These are phyloP conservation scores for Poecilia latipinna DNA, from an alignment of 2,113 vertebrate genomes.

Conservation along the genomic window DNA sequence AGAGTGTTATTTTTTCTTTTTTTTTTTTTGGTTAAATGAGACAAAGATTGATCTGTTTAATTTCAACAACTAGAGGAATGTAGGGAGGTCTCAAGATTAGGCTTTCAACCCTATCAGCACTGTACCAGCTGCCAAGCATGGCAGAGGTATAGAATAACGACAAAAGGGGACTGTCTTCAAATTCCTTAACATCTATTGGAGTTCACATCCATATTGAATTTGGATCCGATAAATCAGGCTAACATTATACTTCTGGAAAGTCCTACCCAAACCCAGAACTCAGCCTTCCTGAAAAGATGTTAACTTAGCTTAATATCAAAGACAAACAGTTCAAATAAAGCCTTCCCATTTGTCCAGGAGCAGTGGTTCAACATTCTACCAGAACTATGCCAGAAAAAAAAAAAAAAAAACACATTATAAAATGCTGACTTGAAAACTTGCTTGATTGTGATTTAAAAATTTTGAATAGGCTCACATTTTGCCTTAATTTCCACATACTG, in stretches of 20 bases:
- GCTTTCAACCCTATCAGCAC: no score
- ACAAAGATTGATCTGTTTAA: no score
- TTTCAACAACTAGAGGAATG: no score
- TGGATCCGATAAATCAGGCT: not conserved
- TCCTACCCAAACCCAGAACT: not conserved
- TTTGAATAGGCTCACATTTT: not conserved
- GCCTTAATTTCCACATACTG: not conserved
- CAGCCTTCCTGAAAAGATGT: not conserved
- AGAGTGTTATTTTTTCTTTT: no score
- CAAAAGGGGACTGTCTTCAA: not conserved
- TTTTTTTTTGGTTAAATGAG: no score
- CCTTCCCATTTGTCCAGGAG: not conserved
- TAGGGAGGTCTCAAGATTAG: no score
- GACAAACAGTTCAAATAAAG: not conserved
- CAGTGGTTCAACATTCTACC: not conserved
- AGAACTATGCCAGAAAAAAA: no score
- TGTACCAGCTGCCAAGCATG: no score
- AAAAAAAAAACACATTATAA: no score
- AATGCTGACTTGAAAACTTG: no score
- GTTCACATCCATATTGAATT: not conserved
- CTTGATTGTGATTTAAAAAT: no score
- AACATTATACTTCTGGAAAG: not conserved
- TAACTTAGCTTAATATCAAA: not conserved
- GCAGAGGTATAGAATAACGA: not conserved
- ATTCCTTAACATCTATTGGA: not conserved